Evolutionary conservation across 2,113 vertebrate genomes (phyloP), one percentile per base, ranked within the genome.

Genomic region (Catharus fuscescens): DNA sequence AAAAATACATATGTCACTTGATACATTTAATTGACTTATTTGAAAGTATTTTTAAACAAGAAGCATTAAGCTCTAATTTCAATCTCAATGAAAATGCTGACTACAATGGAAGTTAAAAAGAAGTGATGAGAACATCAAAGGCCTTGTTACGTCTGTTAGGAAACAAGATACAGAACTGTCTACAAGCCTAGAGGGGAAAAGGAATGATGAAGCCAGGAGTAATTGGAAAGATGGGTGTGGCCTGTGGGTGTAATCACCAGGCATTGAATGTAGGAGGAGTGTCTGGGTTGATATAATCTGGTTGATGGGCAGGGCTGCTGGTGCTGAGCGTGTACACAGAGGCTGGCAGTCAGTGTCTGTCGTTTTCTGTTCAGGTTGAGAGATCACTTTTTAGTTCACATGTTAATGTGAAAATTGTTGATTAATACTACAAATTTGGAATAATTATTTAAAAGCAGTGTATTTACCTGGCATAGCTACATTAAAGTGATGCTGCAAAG

Each of bases 131-230:
- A 93, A 97, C 95, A 95, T 97, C 86, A 91, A 96, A 96, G 92
- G 78, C 94, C 85, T 96, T 97, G 94, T 97, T 96, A 91, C n/a
- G 87, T 95, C 95, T 96, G 31, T 95, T 96, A 95, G 95, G 94
- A 94, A 94, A 95, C 90, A 88, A 92, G 94, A 94, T 91, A 91
- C 74, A 93, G 95, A 95, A 70, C 87, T 80, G 93, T 96, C 94
- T 97, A 5, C 80, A 45, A 57, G 90, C 92, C 92, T 89, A 20
- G 86, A 79, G 95, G 88, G 88, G 90, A 79, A 72, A 93, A 86
- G 71, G 86, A 84, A 92, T 38, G 90, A 53, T 86, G 93, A 92
- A 90, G 87, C 62, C 79, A 87, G 56, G 88, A 88, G 90, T 82
- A 90, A 88, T 80, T 91, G 92, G 81, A 15, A 26, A 26, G 71